phyloP scores from a whole-genome alignment of 2,113 vertebrate species.

The Onychostruthus taczanowskii region DNA sequence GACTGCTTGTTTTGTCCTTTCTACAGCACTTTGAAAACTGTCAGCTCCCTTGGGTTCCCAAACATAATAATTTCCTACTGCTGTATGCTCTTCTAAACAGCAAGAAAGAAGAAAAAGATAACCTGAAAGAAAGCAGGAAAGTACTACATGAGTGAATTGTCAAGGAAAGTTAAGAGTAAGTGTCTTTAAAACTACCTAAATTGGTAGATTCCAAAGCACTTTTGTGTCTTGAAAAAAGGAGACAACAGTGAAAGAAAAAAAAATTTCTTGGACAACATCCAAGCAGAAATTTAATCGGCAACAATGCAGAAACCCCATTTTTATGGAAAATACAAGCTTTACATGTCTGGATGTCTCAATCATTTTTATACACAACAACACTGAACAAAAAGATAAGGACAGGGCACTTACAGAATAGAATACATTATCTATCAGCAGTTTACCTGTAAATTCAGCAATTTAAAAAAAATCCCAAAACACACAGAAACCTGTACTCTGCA shows the following conservation, averaged over 20 bases:
- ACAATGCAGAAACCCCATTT: neutral
- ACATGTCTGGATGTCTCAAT: neutral
- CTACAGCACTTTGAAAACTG: neutral
- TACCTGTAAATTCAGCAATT: neutral
- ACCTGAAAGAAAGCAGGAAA: neutral
- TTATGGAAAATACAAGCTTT: neutral
- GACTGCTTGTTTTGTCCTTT: neutral
- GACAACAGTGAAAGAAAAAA: neutral
- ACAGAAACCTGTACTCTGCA: neutral
- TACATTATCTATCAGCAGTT: neutral
- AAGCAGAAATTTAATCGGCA: neutral
- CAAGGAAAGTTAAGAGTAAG: neutral
- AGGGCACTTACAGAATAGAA: neutral
- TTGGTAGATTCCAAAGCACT: neutral
- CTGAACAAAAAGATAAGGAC: neutral
- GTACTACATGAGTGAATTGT: neutral
- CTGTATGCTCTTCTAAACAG: neutral
- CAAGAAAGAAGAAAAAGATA: neutral
- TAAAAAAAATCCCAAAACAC: neutral
- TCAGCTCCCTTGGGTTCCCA: neutral
- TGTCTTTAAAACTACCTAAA: neutral
- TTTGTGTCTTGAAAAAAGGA: neutral
- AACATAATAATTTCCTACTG: neutral
- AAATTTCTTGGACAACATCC: neutral
- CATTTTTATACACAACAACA: neutral